phyloP scores from a whole-genome alignment of 1,140 invertebrate species.

The Coptotermes formosanus region DNA sequence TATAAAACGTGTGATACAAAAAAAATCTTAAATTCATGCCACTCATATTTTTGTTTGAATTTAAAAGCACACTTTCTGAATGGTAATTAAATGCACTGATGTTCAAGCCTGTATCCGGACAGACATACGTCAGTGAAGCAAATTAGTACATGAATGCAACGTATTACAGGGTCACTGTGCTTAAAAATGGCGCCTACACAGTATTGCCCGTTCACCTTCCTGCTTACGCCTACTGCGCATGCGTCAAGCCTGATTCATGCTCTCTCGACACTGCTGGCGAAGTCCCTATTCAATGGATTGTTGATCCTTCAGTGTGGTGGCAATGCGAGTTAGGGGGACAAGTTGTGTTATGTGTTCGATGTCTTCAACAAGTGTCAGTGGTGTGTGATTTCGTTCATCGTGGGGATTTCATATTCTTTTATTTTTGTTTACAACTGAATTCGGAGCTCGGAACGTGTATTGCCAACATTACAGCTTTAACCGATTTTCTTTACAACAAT shows the following conservation, averaged over 20 bases:
- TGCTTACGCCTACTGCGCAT: neutral
- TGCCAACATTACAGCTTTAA: constrained; percentile 2
- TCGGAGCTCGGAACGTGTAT: neutral
- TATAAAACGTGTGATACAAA: too few species aligned
- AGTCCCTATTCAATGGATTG: neutral
- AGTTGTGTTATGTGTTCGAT: neutral
- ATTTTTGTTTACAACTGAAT: neutral
- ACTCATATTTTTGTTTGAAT: too few species aligned
- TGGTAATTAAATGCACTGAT: neutral
- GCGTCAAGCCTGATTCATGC: constrained; percentile 9
- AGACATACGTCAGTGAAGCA: neutral
- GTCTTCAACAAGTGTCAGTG: neutral
- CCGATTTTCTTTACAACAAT: neutral
- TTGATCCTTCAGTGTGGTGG: neutral
- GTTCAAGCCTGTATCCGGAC: neutral
- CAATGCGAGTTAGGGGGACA: neutral
- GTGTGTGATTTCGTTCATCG: neutral
- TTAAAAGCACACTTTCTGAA: too few species aligned
- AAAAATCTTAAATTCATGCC: too few species aligned
- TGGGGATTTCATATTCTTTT: neutral
- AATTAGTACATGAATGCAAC: neutral
- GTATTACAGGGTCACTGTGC: neutral
- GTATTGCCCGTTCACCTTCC: neutral
- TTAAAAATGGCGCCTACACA: constrained; percentile 8
- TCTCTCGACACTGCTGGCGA: neutral